Evolutionary conservation across 2,797 vertebrate genomes (phyloP).

Genomic region (Peromyscus eremicus): DNA sequence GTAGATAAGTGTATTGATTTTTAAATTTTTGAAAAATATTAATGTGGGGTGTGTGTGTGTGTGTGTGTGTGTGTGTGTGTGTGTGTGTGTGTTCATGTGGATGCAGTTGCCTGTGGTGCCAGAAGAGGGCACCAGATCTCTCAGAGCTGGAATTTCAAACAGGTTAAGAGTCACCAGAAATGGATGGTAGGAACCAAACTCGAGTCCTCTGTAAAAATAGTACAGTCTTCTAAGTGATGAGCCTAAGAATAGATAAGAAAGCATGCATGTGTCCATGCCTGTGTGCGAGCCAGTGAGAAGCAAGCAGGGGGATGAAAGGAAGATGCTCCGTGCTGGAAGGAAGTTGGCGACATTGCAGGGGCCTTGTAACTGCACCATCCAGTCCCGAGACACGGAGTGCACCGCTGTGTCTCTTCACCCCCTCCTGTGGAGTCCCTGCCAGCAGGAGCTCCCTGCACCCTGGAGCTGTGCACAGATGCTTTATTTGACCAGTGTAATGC

Average conservation of each 20-base stretch:
- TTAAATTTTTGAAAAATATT: neutral
- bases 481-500: conserved; percentile 84
- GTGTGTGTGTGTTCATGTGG: neutral
- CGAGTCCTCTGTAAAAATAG: neutral
- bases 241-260: neutral
- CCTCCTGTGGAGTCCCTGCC: conserved; percentile 73
- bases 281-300: neutral
- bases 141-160: neutral
- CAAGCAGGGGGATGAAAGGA: conserved; percentile 58
- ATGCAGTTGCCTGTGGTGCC: neutral
- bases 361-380: conserved; percentile 57
- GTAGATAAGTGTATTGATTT: neutral
- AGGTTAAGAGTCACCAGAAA: neutral
- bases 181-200: neutral
- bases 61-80: neutral
- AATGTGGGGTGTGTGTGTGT: neutral
- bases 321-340: conserved; percentile 65
- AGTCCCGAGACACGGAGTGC: conserved; percentile 77
- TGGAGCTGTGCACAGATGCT: conserved; percentile 77
- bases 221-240: neutral
- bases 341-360: conserved; percentile 71
- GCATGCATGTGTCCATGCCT: fast-evolving
- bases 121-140: neutral
- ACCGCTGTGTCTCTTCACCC: conserved; percentile 69
- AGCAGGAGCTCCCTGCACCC: conserved; percentile 77